Conservation (phyloP, 2,888 invertebrate species). For the Phyllotreta cruciferae region DNA sequence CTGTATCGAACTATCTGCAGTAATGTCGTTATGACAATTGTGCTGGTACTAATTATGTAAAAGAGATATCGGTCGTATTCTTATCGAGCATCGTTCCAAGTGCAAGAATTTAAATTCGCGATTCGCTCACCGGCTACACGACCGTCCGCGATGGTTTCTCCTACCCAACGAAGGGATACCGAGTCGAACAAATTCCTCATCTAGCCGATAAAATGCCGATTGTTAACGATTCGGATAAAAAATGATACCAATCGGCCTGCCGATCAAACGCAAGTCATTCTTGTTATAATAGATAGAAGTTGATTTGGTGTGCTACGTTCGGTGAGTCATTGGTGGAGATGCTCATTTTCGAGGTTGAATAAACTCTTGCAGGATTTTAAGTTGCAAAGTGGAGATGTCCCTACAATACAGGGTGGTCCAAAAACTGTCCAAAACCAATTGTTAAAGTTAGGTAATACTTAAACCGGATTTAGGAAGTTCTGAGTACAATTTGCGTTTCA, state of each 20-base stretch:
- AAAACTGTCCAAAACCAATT: too few relatives aligned
- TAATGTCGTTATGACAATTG: conserved; percentile 34
- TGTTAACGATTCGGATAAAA: conserved; percentile 44
- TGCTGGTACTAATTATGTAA: conserved; percentile 33
- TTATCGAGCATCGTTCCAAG: conserved; percentile 28
- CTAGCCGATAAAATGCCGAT: too few relatives aligned
- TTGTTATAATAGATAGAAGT: conserved; percentile 14
- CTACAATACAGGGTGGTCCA: too few relatives aligned
- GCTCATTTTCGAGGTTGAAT: too few relatives aligned
- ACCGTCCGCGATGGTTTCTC: not conserved
- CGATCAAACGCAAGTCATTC: conserved; percentile 45
- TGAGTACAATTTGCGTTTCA: too few relatives aligned
- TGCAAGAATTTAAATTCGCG: conserved; percentile 36
- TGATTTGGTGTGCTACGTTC: conserved; percentile 11
- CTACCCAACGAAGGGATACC: not conserved
- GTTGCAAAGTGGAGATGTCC: too few relatives aligned
- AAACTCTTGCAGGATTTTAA: too few relatives aligned
- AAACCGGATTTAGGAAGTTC: too few relatives aligned
- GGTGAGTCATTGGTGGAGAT: too few relatives aligned
- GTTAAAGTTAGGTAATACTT: too few relatives aligned
- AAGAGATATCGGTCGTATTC: conserved; percentile 27
- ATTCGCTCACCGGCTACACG: conserved; percentile 16
- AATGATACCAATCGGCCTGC: conserved; percentile 45
- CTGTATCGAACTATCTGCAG: conserved; percentile 22
- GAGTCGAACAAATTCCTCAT: not conserved